Percentiles rank a stretch among this genome's conserved stretches.
phyloP scores from a whole-genome alignment of 2,888 invertebrate genomes.

The Herminia tarsipennalis region DNA sequence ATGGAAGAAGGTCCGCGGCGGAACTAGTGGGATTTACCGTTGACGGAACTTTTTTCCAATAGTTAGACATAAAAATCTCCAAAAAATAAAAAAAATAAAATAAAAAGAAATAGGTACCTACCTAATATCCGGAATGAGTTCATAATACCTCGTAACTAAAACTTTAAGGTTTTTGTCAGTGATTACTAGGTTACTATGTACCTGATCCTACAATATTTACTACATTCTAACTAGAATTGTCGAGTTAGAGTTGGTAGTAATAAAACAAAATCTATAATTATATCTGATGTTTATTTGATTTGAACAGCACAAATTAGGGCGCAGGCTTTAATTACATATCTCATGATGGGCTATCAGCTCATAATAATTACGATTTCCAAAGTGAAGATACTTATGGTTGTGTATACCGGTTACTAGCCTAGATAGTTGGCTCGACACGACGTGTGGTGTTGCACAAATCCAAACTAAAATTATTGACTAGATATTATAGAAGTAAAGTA shows the following conservation, averaged over 20 bases:
- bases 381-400: constrained; percentile 55
- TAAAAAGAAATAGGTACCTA: no score
- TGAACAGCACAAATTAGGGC: constrained; percentile 4
- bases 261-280: no score
- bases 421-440: constrained; percentile 63
- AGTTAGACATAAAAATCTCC: no score
- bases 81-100: no score
- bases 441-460: constrained; percentile 80
- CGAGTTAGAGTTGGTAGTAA: neutral
- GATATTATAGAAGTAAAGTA: constrained; percentile 82
- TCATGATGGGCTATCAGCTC: constrained; percentile 24
- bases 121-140: no score
- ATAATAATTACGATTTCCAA: constrained; percentile 38
- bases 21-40: no score
- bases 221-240: neutral
- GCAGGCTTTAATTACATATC: constrained; percentile 15
- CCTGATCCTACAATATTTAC: no score
- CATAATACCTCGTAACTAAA: no score
- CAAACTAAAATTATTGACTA: constrained; percentile 82
- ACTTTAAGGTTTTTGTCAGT: no score
- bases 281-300: neutral
- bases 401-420: constrained; percentile 58
- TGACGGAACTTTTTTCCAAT: no score
- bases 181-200: no score
- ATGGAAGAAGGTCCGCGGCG: no score